These are phyloP conservation scores for Lamellibrachia columna DNA, from an alignment of 2,888 invertebrate genomes.

Conservation along the genomic window DNA sequence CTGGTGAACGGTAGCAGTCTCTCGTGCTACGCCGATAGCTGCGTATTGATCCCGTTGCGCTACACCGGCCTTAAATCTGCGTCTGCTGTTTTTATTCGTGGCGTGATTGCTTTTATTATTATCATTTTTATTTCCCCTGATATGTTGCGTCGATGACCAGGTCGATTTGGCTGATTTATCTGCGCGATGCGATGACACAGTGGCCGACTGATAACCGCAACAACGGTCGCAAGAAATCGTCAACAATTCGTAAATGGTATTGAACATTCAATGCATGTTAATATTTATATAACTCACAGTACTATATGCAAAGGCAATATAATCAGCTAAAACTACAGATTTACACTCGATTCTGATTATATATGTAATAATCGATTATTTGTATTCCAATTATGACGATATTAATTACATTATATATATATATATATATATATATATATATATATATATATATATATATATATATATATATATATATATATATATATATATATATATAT, in stretches of 20 bases:
- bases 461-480: no score
- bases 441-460: no score
- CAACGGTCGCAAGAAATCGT: neutral
- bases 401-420: no score
- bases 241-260: neutral
- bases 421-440: no score
- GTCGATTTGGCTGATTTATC: neutral
- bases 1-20: neutral
- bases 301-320: no score
- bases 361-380: no score
- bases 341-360: no score
- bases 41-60: neutral
- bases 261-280: no score
- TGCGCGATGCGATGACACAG: neutral
- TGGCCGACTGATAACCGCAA: neutral
- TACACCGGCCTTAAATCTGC: neutral
- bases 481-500: no score
- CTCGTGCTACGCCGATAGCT: neutral
- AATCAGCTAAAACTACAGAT: no score
- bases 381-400: no score
- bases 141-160: neutral
- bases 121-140: constrained; percentile 2
- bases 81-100: neutral
- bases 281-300: no score
- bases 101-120: neutral